A percentile compares a stretch with the other conserved stretches of the same genome.
Conservation (phyloP, 1,140 invertebrate genomes). For the Aphidius gifuensis region DNA sequence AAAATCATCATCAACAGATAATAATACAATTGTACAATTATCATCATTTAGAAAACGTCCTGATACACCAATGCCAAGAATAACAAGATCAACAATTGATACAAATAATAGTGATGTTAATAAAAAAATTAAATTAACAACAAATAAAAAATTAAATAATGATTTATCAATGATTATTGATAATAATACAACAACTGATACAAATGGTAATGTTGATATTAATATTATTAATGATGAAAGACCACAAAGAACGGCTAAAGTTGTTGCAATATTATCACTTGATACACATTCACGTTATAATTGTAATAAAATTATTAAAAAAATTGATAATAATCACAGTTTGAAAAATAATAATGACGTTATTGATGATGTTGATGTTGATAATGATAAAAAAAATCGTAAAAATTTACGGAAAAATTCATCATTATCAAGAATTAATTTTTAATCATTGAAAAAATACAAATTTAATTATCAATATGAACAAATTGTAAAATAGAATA, state of each 20-base stretch:
- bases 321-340: constrained; percentile 1
- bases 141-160: neutral
- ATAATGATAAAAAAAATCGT: constrained; percentile 26
- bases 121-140: constrained; percentile 5
- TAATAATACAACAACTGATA: constrained; percentile 27
- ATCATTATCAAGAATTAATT: too few relatives aligned
- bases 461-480: too few relatives aligned
- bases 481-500: too few relatives aligned
- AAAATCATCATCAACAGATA: constrained; percentile 16
- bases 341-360: neutral
- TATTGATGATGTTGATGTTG: neutral
- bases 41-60: constrained; percentile 22
- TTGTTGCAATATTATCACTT: constrained; percentile 46
- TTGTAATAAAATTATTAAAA: constrained; percentile 13
- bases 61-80: constrained; percentile 35
- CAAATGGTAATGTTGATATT: constrained; percentile 36
- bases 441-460: too few relatives aligned
- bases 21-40: constrained; percentile 14
- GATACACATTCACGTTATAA: constrained; percentile 36
- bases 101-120: neutral
- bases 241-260: constrained; percentile 49
- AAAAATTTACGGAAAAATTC: constrained; percentile 29
- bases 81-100: constrained; percentile 26
- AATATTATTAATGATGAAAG: constrained; percentile 32
- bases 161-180: neutral